Base-by-base conservation (phyloP, 53 echinoderm and acorn worm genomes). In the Pentamera pediparva region DNA sequence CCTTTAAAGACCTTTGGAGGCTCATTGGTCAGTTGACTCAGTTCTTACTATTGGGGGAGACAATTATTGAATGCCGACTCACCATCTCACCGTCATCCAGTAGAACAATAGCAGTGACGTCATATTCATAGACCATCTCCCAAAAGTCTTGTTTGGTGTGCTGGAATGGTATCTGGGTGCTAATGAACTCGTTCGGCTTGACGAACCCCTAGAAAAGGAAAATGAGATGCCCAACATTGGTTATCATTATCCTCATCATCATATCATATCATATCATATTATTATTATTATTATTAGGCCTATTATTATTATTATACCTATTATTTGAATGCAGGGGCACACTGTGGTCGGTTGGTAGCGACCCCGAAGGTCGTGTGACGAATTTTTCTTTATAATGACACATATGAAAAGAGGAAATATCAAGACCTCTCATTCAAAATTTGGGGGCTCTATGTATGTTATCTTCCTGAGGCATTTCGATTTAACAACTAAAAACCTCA, bases 71-170 rank as follows among this genome's bases (percentile, higher is more conserved):
- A 54, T n/a, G 28, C 2, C 30, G 29, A 35, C 30, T 67, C 29
- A 67, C 67, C 67, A 25, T 26, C 17, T 27, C 41, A 29, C 67
- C 67, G 27, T 67, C 39, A 39, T 67, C 67, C 17, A 67, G 27
- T 9, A 41, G 30, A 37, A 67, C 47, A 24, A 67, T 67, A 4
- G 67, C 28, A 11, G 67, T 67, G 48, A 67, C 30, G 67, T 67
- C 67, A 47, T 67, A 67, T 67, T 67, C 67, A 24, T 67, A 67
- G 18, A 67, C 67, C 67, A 67, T 67, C 45, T 67, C 67, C 67
- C 67, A 67, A 18, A 67, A 67, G 45, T 67, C 67, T 41, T 67
- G 67, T 25, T 67, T 67, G 10, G 67, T 67, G 48, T 41, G 39
- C 13, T 41, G 22, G 17, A 67, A 67, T 0, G 67, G 67, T 38